These are phyloP conservation scores for Probaryconus sp. DNA, from an alignment of 1,140 invertebrate species.

Conservation along the genomic window DNA sequence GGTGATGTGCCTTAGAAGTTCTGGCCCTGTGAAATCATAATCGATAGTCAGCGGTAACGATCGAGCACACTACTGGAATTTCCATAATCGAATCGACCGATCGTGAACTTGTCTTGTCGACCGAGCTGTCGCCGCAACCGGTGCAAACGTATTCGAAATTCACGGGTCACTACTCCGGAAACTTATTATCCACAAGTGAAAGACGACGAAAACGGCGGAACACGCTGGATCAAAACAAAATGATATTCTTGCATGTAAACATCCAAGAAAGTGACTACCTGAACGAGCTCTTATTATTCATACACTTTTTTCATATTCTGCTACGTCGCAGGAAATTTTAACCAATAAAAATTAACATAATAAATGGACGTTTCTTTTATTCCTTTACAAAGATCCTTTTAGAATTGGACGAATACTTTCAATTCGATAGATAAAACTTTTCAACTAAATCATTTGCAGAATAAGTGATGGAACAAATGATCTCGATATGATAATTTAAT, in stretches of 20 bases:
- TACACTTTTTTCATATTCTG: not conserved
- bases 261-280: conserved; percentile 30
- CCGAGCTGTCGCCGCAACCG: conserved; percentile 75
- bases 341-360: too few species aligned
- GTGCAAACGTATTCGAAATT: conserved; percentile 74
- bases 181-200: conserved; percentile 70
- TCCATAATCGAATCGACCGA: conserved; percentile 73
- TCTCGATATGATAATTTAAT: too few species aligned
- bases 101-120: conserved; percentile 73
- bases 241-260: conserved; percentile 40
- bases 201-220: conserved; percentile 40
- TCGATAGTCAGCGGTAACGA: conserved; percentile 64
- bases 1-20: conserved; percentile 33
- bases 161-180: conserved; percentile 72
- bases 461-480: too few species aligned
- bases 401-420: too few species aligned
- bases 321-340: too few species aligned
- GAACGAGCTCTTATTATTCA: conserved; percentile 4
- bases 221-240: conserved; percentile 51
- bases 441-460: too few species aligned
- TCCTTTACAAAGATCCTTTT: too few species aligned
- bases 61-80: conserved; percentile 68
- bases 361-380: too few species aligned
- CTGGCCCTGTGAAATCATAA: conserved; percentile 57
- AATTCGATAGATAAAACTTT: too few species aligned